Evolutionary conservation across 2,797 vertebrate species (phyloP).

Genomic region (Gouania willdenowi): DNA sequence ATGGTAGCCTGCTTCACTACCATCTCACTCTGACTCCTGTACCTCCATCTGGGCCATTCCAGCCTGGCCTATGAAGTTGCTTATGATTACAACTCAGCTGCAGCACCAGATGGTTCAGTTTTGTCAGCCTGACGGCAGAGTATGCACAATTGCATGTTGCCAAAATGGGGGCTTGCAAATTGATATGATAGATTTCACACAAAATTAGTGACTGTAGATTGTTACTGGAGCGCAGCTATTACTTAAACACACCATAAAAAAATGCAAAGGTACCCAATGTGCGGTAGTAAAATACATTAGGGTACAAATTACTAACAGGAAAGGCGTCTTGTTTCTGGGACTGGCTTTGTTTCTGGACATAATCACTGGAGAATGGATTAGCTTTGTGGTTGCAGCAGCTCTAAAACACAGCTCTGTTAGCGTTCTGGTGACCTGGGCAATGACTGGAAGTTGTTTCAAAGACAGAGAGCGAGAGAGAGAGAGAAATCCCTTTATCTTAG

Average conservation of each 20-base stretch:
- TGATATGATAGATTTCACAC: conserved; percentile 51
- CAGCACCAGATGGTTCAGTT: conserved; percentile 71
- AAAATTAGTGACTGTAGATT: conserved; percentile 30
- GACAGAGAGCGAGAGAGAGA: conserved; percentile 52
- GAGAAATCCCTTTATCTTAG: conserved; percentile 66
- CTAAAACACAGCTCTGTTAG: conserved; percentile 61
- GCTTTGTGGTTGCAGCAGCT: conserved; percentile 19
- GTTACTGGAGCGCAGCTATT: conserved; percentile 20
- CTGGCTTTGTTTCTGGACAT: conserved; percentile 31
- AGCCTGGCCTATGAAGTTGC: conserved; percentile 34
- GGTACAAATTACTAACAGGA: conserved; percentile 40
- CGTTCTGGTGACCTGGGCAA: conserved; percentile 72
- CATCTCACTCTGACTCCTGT: conserved; percentile 28
- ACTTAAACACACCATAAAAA: conserved; percentile 34
- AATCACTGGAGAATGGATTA: conserved; percentile 28
- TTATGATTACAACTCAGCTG: conserved; percentile 54
- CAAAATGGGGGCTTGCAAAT: conserved; percentile 55
- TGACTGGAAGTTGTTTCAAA: conserved; percentile 69
- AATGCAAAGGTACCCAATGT: conserved; percentile 18
- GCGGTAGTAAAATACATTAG: conserved; percentile 38
- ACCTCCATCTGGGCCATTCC: conserved; percentile 53
- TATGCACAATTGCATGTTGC: conserved; percentile 35
- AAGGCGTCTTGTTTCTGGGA: conserved; percentile 7
- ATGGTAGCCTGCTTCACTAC: conserved; percentile 10
- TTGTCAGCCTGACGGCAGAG: conserved; percentile 50